A percentile compares a stretch with the other conserved stretches of the same genome.
These are phyloP conservation scores for Strigamia crassipes DNA, from an alignment of 2,888 invertebrate genomes.

Conservation along the genomic window DNA sequence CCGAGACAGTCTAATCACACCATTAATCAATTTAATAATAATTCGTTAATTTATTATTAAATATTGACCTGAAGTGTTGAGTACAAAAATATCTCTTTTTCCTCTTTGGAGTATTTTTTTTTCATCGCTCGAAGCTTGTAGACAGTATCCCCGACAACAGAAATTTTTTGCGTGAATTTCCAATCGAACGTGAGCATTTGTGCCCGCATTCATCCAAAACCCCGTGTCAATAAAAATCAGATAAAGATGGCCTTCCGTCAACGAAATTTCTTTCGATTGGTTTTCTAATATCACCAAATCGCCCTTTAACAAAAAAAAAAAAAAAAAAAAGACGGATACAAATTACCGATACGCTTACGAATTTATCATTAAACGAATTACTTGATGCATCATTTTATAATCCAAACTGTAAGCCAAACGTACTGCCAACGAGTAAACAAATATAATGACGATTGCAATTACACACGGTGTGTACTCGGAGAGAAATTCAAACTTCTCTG, in stretches of 20 bases:
- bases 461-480: no score
- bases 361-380: no score
- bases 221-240: slow-evolving; percentile 17
- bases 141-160: slow-evolving; percentile 10
- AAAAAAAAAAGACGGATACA: not conserved
- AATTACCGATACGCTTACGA: not conserved
- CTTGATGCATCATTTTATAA: no score
- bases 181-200: not conserved
- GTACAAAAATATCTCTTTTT: not conserved
- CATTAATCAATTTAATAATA: not conserved
- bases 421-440: no score
- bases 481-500: no score
- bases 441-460: no score
- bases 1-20: not conserved
- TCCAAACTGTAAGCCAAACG: no score
- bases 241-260: not conserved
- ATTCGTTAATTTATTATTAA: not conserved
- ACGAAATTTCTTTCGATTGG: not conserved
- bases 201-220: not conserved
- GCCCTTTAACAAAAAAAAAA: not conserved
- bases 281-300: not conserved
- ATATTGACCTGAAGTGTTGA: slow-evolving; percentile 2
- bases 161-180: slow-evolving; percentile 30
- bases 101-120: slow-evolving; percentile 1
- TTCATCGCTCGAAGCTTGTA: not conserved